These are phyloP conservation scores for Adelognathus sp. DNA, from an alignment of 2,888 invertebrate species.

Conservation along the genomic window DNA sequence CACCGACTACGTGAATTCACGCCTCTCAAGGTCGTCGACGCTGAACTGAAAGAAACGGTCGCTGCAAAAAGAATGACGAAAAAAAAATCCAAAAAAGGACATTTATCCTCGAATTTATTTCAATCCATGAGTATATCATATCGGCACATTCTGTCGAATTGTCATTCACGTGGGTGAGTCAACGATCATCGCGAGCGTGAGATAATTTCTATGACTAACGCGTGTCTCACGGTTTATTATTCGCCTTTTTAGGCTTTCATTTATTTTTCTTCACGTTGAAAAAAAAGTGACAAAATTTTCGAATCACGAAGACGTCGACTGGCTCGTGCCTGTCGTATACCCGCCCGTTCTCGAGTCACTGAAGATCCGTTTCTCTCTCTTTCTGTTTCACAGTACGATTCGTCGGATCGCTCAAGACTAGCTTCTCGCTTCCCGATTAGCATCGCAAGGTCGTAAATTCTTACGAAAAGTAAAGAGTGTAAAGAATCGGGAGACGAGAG, in stretches of 20 bases:
- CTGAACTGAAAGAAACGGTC: too few species aligned
- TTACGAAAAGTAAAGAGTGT: slow-evolving; percentile 36
- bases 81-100: not conserved
- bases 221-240: not conserved
- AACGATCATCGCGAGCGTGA: not conserved
- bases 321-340: not conserved
- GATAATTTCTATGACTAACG: not conserved
- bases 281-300: not conserved
- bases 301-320: not conserved
- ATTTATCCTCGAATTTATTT: slow-evolving; percentile 19
- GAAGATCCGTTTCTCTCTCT: slow-evolving; percentile 1
- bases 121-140: slow-evolving; percentile 21
- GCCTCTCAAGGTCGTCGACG: slow-evolving; percentile 14
- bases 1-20: slow-evolving; percentile 14
- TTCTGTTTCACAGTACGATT: not conserved
- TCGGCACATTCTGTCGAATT: slow-evolving; percentile 2
- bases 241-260: not conserved
- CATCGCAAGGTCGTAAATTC: slow-evolving; percentile 48
- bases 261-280: not conserved
- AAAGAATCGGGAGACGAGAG: slow-evolving; percentile 7
- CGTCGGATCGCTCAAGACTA: not conserved
- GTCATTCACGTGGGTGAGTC: not conserved
- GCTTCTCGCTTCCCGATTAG: slow-evolving; percentile 32
- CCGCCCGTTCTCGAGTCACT: not conserved
- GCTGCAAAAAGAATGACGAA: not conserved